Evolutionary conservation across 1,140 invertebrate species (phyloP), one percentile per base, ranked within the genome.

Genomic region (Euwallacea similis): DNA sequence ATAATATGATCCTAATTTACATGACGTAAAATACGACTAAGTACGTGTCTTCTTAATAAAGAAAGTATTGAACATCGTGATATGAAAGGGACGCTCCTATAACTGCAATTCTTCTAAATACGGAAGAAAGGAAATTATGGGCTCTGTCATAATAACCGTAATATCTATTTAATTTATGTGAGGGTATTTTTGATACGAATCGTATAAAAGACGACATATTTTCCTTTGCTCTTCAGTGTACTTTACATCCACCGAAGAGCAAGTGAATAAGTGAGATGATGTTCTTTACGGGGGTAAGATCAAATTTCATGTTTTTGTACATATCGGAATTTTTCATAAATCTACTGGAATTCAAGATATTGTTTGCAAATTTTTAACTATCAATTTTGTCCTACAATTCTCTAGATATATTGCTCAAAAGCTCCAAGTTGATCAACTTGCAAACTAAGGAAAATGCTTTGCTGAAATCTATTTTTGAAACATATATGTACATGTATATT

Each of bases 41-140:
- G 21, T 33, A 33, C 21, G 21, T 33, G 21, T 33, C 21, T 33
- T 50, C 46, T 50, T 50, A 33, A 33, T 50, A 50, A 50, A 50
- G 46, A 50, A 50, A 50, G 46, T 13, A 50, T 11, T 70, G 69
- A 70, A 60, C 42, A 60, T 64, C 67, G 13, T 58, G 41, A 53
- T 46, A 42, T 54, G 61, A 61, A 67, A 67, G 58, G 61, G 69
- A 66, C 42, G 66, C 63, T 42, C 41, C 64, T 58, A 47, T 71
- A 71, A 65, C 65, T 71, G 59, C 46, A 60, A 69, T 62, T 64
- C 61, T 65, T 64, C 69, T 65, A 44, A 50, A 71, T 66, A 61
- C 69, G 69, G 69, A 71, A 71, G 63, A 66, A 66, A 61, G 62
- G 61, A 59, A 71, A 71, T 71, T 71, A 71, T 71, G 61, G 50